phyloP scores from a whole-genome alignment of 2,113 vertebrate genomes.

The Mustelus asterias region DNA sequence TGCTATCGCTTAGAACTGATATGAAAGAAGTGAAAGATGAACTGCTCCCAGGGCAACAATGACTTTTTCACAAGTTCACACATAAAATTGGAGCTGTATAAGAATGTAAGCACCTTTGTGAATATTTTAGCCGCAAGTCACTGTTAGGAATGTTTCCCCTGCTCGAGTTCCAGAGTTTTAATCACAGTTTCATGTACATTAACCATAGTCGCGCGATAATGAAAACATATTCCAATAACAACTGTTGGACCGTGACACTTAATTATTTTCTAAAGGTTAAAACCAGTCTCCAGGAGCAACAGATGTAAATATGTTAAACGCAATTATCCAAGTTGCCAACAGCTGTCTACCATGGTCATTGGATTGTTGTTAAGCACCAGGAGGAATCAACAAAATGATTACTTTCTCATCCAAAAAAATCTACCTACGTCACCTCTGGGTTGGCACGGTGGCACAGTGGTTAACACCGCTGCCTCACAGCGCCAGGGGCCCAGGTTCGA shows the following conservation, averaged over 20 bases:
- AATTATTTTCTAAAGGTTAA: constrained; percentile 35
- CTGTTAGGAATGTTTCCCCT: neutral
- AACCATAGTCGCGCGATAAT: neutral
- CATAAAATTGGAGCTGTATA: neutral
- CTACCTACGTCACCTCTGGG: neutral
- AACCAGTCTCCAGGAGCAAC: neutral
- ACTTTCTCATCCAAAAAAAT: neutral
- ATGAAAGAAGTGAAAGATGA: neutral
- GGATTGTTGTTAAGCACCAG: neutral
- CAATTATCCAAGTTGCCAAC: neutral
- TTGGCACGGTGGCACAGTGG: too few relatives aligned
- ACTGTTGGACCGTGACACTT: neutral
- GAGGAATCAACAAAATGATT: neutral
- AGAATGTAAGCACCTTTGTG: constrained; percentile 2
- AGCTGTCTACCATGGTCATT: neutral
- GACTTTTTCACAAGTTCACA: neutral
- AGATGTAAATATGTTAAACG: constrained; percentile 32
- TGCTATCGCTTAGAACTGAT: neutral
- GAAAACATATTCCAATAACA: constrained; percentile 32
- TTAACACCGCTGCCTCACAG: too few relatives aligned
- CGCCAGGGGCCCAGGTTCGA: too few relatives aligned
- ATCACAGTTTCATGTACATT: neutral
- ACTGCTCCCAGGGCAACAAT: neutral
- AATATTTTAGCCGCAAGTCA: neutral
- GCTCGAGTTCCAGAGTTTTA: neutral